A percentile compares a stretch with the other conserved stretches of the same genome.
Conservation (phyloP, 2,113 vertebrate genomes). For the Dunckerocampus dactyliophorus region DNA sequence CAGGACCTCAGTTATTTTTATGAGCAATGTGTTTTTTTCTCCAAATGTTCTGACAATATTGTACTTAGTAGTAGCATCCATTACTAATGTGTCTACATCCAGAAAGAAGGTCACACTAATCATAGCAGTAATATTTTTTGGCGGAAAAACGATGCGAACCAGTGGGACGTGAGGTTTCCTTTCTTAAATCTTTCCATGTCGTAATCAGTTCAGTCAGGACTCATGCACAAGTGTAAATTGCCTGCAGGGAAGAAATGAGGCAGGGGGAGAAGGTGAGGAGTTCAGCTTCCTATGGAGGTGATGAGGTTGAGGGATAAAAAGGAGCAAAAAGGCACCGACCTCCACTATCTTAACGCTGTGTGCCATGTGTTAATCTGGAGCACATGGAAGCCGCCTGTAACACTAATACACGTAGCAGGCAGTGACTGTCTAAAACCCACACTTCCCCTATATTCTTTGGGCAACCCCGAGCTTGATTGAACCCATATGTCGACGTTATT, state of each 20-base stretch:
- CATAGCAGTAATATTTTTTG: slow-evolving; percentile 27
- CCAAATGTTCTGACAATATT: background rate
- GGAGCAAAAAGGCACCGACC: slow-evolving; percentile 14
- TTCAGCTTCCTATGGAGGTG: slow-evolving; percentile 27
- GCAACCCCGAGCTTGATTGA: slow-evolving; percentile 51
- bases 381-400: slow-evolving; percentile 38
- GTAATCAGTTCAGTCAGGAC: slow-evolving; percentile 41
- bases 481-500: slow-evolving; percentile 51
- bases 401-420: slow-evolving; percentile 18
- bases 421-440: slow-evolving; percentile 23
- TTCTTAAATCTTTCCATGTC: slow-evolving; percentile 44
- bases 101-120: slow-evolving; percentile 26
- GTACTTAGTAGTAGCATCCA: slow-evolving; percentile 20
- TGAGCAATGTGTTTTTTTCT: slow-evolving; percentile 21
- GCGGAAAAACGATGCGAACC: slow-evolving; percentile 24
- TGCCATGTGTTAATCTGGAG: slow-evolving; percentile 46
- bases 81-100: slow-evolving; percentile 24
- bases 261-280: slow-evolving; percentile 24
- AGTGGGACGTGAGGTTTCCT: slow-evolving; percentile 28
- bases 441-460: slow-evolving; percentile 34
- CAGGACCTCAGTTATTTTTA: slow-evolving; percentile 29
- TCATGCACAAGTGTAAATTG: slow-evolving; percentile 33
- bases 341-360: slow-evolving; percentile 22
- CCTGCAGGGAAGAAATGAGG: slow-evolving; percentile 16
- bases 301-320: slow-evolving; percentile 6